A percentile compares a stretch with the other conserved stretches of the same genome.
Evolutionary conservation across 2,113 vertebrate genomes (phyloP).

Genomic region (Phaethon lepturus): DNA sequence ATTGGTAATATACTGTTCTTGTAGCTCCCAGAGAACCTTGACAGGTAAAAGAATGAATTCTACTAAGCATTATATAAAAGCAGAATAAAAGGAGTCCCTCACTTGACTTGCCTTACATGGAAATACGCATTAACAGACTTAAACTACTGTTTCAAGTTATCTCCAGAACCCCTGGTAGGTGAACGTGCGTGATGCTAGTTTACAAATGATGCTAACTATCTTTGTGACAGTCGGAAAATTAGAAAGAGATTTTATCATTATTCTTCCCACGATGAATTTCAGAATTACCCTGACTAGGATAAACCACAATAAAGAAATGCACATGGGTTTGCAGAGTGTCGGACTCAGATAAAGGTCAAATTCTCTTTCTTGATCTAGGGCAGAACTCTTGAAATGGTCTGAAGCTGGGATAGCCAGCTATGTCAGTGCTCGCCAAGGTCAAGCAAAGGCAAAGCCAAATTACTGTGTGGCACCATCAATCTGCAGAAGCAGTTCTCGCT

Average conservation of each 20-base stretch:
- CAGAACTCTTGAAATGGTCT: neutral
- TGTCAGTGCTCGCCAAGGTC: neutral
- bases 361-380: neutral
- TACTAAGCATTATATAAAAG: neutral
- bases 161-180: neutral
- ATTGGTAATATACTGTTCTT: neutral
- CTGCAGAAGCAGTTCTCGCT: neutral
- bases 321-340: neutral
- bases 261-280: neutral
- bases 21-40: neutral
- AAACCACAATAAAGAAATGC: neutral
- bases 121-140: neutral
- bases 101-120: neutral
- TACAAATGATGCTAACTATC: neutral
- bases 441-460: neutral
- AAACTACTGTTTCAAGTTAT: neutral
- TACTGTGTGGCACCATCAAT: neutral
- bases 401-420: neutral
- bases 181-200: neutral
- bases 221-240: neutral
- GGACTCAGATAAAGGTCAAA: neutral
- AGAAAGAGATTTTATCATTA: neutral
- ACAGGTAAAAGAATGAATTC: neutral
- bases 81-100: neutral
- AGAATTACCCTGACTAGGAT: neutral